Conservation (phyloP, 2,797 vertebrate genomes). For the Liasis olivaceus region DNA sequence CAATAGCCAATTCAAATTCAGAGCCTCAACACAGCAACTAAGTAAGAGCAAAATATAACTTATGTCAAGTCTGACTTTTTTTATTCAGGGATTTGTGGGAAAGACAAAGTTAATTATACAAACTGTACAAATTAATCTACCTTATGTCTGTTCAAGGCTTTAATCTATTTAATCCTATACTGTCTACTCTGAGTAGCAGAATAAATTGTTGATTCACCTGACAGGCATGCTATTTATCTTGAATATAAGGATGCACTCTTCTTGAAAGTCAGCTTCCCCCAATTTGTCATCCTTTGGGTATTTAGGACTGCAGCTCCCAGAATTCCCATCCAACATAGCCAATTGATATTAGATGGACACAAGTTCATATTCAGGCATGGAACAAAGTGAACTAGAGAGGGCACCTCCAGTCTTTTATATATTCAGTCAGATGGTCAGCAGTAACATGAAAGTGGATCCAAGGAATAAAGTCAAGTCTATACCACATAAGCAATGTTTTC, state of each 20-base stretch:
- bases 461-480: background rate
- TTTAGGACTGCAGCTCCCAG: background rate
- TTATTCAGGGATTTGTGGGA: background rate
- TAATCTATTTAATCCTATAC: background rate
- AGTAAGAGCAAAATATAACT: background rate
- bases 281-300: background rate
- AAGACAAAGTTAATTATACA: background rate
- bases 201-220: background rate
- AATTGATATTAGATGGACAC: background rate
- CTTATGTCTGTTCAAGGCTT: background rate
- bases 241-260: background rate
- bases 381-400: background rate
- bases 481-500: background rate
- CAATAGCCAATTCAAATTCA: background rate
- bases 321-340: background rate
- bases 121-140: background rate
- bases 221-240: background rate
- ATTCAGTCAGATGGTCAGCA: background rate
- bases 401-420: background rate
- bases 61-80: background rate
- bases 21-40: background rate
- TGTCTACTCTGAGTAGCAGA: background rate
- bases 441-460: background rate
- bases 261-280: background rate
- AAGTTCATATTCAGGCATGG: background rate